Base-by-base conservation (phyloP, 2,888 invertebrate genomes). In the Plebejus argus region DNA sequence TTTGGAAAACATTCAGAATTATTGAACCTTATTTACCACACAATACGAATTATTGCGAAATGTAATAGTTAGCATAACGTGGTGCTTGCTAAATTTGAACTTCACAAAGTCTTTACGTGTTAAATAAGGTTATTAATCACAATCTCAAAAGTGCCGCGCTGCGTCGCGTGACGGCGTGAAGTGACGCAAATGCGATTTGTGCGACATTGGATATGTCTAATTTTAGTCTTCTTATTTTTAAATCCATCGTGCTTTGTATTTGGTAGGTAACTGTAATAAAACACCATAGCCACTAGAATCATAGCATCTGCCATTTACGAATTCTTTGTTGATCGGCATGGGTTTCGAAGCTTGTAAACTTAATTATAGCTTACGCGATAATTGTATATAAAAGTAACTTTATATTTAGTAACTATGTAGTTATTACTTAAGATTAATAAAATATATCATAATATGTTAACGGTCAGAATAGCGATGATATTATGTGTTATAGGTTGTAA, bases 401-500 rank as follows among this genome's bases (percentile, higher is more conserved):
- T 85, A 86, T 85, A 81, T 90, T 81, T 87, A 85, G 85, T 76
- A 79, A 79, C 76, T 79, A 76, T 79, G 39, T 79, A 78, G 77
- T 78, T 78, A 78, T 78, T 84, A 84, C 74, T 83, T 88, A 90
- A 88, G 87, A 85, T 78, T 87, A 88, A 87, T 86, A 84, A 86
- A 85, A 83, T 84, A 88, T 90, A 89, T 89, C 88, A 88, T 86
- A 71, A 85, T 87, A 87, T 86, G 86, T 87, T 89, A 86, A 86
- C 85, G 86, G 84, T 85, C 86, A 86, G 86, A 84, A 84, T 84
- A 83, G 82, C 83, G 81, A 79, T 79, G 84, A 85, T 85, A 82
- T 84, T 86, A 83, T 79, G 82, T 86, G 84, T 82, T 85, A 84
- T 83, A 85, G 83, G 86, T 78, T 86, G 85, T 70, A 53, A 74